A percentile compares a stretch with the other conserved stretches of the same genome.
These are phyloP conservation scores for Rhinoderma darwinii DNA, from an alignment of 2,113 vertebrate species.

Conservation along the genomic window DNA sequence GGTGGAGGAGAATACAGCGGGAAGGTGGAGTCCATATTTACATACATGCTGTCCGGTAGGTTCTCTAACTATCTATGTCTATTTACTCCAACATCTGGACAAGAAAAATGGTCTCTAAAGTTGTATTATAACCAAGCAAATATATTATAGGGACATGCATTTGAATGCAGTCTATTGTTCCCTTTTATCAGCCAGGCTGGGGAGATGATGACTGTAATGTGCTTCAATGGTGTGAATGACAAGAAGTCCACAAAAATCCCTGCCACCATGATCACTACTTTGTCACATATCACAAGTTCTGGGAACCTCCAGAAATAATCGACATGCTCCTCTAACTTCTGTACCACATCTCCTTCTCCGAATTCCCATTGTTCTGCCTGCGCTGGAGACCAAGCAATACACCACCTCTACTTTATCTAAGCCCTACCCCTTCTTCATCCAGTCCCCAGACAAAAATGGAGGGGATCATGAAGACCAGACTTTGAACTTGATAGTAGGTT, in stretches of 20 bases:
- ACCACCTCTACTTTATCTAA: background rate
- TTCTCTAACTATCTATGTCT: too few relatives aligned
- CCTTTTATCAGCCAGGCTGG: background rate
- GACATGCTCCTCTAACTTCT: too few relatives aligned
- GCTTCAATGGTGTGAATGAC: too few relatives aligned
- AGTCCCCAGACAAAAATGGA: background rate
- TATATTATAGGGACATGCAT: background rate
- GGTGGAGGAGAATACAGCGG: constrained; percentile 40
- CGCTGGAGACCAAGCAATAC: background rate
- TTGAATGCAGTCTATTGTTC: background rate
- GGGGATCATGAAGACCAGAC: background rate
- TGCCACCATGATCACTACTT: background rate
- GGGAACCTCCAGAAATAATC: too few relatives aligned
- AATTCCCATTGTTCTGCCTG: too few relatives aligned
- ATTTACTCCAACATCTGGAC: background rate
- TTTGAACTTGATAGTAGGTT: background rate
- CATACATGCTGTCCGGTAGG: constrained; percentile 69
- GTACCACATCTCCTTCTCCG: too few relatives aligned
- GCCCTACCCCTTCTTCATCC: background rate
- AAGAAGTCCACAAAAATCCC: background rate
- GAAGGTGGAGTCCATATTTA: constrained; percentile 65
- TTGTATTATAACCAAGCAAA: background rate
- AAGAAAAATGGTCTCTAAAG: background rate
- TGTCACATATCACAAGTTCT: too few relatives aligned
- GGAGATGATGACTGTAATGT: background rate